A percentile compares a stretch with the other conserved stretches of the same genome.
These are phyloP conservation scores for Bathybates hornii DNA, from an alignment of 2,113 vertebrate species.

Conservation along the genomic window DNA sequence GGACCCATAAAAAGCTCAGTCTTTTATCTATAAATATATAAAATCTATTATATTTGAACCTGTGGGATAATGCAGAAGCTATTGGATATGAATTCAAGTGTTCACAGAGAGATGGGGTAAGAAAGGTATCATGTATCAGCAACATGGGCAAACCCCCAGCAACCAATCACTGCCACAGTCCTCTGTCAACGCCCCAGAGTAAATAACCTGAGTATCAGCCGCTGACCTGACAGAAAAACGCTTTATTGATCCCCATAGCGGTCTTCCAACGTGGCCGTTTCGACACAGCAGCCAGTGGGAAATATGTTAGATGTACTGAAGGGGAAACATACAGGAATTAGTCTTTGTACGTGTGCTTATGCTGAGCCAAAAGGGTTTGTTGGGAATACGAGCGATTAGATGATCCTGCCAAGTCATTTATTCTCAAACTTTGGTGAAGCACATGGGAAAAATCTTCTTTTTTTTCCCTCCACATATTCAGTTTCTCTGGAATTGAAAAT, in stretches of 20 bases:
- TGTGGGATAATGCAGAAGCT: neutral
- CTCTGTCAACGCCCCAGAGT: constrained; percentile 5
- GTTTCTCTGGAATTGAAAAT: constrained; percentile 6
- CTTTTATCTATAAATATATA: neutral
- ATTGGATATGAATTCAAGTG: constrained; percentile 33
- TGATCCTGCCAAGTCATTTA: constrained; percentile 33
- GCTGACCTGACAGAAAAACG: constrained; percentile 66
- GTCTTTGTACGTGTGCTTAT: neutral
- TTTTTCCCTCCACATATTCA: neutral
- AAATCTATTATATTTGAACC: neutral
- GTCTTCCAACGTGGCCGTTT: constrained; percentile 34
- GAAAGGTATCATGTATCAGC: constrained; percentile 20
- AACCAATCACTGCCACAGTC: neutral
- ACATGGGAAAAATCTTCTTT: constrained; percentile 1
- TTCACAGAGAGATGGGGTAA: constrained; percentile 18
- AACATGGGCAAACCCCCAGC: neutral
- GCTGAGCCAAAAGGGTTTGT: neutral
- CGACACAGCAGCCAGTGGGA: constrained; percentile 4
- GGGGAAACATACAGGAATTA: neutral
- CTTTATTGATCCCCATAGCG: constrained; percentile 64
- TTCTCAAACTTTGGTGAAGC: neutral
- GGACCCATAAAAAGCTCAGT: neutral
- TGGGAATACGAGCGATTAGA: constrained; percentile 29
- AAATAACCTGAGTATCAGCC: constrained; percentile 62
- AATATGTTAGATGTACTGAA: constrained; percentile 12